phyloP scores from a whole-genome alignment of 92 coral and sea anemone species.

The Actinernus sp. region DNA sequence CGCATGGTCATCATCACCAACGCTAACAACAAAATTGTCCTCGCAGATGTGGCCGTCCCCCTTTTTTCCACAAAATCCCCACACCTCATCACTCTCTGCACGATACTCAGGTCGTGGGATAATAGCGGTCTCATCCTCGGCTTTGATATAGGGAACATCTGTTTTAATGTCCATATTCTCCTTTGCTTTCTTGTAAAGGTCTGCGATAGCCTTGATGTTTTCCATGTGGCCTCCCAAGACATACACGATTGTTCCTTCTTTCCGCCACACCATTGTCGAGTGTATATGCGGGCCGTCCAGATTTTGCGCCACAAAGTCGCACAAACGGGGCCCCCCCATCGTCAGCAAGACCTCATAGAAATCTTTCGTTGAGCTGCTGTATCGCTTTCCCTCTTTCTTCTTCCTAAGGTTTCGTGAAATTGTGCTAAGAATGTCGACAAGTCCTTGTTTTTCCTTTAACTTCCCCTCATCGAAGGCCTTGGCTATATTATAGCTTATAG shows the following conservation, averaged over 20 bases:
- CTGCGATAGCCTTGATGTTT: conserved; percentile 52
- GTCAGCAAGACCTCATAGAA: conserved; percentile 61
- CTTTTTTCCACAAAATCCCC: conserved; percentile 62
- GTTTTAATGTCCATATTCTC: conserved; percentile 20
- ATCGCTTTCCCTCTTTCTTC: conserved; percentile 56
- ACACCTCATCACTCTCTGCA: conserved; percentile 50
- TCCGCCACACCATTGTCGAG: conserved; percentile 64
- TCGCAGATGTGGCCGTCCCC: conserved; percentile 32
- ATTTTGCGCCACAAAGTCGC: conserved; percentile 57
- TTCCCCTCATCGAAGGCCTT: conserved; percentile 49
- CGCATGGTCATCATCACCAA: conserved; percentile 53
- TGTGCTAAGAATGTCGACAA: conserved; percentile 2
- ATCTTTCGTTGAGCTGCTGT: conserved; percentile 39
- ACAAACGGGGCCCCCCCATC: conserved; percentile 57
- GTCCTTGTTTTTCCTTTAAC: conserved; percentile 26
- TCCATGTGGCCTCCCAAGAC: conserved; percentile 40
- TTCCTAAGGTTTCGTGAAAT: conserved; percentile 45
- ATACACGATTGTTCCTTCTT: conserved; percentile 14
- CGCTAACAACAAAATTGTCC: conserved; percentile 39
- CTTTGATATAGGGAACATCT: conserved; percentile 46
- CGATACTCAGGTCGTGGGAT: conserved; percentile 59
- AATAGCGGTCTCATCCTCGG: conserved; percentile 54
- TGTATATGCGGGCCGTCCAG: conserved; percentile 56
- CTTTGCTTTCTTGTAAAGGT: conserved; percentile 39
- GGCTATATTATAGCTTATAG: conserved; percentile 33